Percentiles rank a stretch among this genome's conserved stretches.
Conservation (phyloP, 2,888 invertebrate genomes). For the Megaustenia siamemsis region DNA sequence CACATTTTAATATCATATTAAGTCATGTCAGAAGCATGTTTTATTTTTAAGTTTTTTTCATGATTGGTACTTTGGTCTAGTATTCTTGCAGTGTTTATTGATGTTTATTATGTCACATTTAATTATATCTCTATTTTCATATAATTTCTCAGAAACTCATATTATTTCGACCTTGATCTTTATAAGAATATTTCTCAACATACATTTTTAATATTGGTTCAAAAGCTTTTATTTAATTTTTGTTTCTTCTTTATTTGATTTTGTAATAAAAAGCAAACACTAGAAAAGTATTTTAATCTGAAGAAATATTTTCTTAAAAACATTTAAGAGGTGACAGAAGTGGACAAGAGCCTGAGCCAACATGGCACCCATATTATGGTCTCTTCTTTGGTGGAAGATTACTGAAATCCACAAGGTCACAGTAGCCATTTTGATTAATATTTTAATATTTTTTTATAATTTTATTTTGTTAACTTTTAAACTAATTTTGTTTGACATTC, state of each 20-base stretch:
- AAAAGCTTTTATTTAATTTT: too few species aligned
- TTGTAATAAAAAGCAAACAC: not conserved
- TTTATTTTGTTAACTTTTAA: not conserved
- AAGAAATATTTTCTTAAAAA: not conserved
- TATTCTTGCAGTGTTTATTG: too few species aligned
- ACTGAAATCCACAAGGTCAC: not conserved
- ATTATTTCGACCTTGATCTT: too few species aligned
- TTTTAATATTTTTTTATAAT: not conserved
- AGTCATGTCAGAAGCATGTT: too few species aligned
- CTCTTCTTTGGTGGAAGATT: conserved; percentile 42
- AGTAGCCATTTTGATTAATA: not conserved
- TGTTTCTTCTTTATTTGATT: too few species aligned
- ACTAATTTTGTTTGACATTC: not conserved
- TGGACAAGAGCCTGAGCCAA: not conserved
- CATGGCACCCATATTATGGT: conserved; percentile 33
- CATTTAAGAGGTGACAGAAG: conserved; percentile 7
- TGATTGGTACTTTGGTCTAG: too few species aligned
- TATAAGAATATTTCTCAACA: too few species aligned
- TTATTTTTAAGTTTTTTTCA: too few species aligned
- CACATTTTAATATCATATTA: not conserved
- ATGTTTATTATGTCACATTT: too few species aligned
- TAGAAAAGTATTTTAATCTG: not conserved
- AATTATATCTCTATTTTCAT: too few species aligned
- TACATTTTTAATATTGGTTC: too few species aligned
- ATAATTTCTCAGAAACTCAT: too few species aligned